These are phyloP conservation scores for Cyrtorhinus lividipennis DNA, from an alignment of 1,140 invertebrate genomes.

Conservation along the genomic window DNA sequence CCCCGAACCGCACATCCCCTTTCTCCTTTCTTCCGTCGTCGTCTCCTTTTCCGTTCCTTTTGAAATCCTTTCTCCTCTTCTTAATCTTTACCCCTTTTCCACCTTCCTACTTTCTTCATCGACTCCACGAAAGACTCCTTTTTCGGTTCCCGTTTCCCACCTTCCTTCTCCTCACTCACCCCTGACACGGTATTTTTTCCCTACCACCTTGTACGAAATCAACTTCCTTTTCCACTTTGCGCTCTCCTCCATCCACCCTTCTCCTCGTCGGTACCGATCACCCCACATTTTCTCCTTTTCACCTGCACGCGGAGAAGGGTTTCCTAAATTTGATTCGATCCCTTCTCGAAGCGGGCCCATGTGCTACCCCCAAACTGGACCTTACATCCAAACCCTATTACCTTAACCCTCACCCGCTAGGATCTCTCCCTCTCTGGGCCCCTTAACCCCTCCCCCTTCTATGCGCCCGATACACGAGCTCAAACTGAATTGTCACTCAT, in stretches of 20 bases:
- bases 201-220: no score
- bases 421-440: not conserved
- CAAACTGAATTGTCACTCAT: not conserved
- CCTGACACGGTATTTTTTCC: no score
- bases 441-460: not conserved
- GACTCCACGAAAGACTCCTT: not conserved
- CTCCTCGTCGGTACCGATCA: not conserved
- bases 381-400: conserved; percentile 13
- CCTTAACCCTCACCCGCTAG: not conserved
- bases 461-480: not conserved
- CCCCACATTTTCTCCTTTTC: not conserved
- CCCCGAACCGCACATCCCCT: conserved; percentile 22
- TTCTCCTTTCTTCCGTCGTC: conserved; percentile 12
- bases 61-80: not conserved
- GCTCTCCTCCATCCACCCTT: conserved; percentile 4
- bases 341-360: not conserved
- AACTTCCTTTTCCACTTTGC: conserved; percentile 2
- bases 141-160: not conserved
- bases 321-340: conserved; percentile 1
- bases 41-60: not conserved
- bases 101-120: not conserved
- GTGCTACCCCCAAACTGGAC: conserved; percentile 3
- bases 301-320: not conserved
- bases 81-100: not conserved
- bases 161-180: conserved; percentile 6